Evolutionary conservation across 2,113 vertebrate species (phyloP).

Genomic region (Datnioides undecimradiatus): DNA sequence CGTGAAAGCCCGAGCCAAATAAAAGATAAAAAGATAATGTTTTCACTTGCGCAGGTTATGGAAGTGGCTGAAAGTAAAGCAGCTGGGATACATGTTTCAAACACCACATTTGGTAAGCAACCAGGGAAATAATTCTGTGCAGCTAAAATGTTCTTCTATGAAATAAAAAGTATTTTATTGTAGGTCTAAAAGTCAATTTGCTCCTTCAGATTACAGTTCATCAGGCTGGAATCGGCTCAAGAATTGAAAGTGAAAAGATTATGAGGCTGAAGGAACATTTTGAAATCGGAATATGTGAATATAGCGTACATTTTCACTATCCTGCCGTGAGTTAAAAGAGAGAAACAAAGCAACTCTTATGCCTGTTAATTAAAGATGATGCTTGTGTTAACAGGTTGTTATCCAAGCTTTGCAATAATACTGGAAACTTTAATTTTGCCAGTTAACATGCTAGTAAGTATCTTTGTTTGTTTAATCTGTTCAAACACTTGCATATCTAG

Average conservation of each 20-base stretch:
- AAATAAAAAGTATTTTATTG: conserved; percentile 17
- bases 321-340: background rate
- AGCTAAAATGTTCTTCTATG: conserved; percentile 23
- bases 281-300: no score
- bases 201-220: conserved; percentile 17
- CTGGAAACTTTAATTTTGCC: background rate
- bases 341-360: background rate
- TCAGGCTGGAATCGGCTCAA: conserved; percentile 4
- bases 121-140: background rate
- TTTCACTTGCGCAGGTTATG: conserved; percentile 61
- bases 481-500: no score
- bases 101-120: conserved; percentile 17
- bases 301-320: background rate
- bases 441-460: background rate
- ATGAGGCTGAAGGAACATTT: background rate
- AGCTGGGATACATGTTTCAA: conserved; percentile 44
- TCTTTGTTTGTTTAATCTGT: background rate
- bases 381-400: background rate
- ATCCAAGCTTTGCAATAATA: background rate
- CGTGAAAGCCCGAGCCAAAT: conserved; percentile 67
- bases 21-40: conserved; percentile 72
- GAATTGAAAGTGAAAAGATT: background rate
- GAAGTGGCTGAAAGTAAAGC: conserved; percentile 56
- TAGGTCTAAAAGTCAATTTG: background rate
- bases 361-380: background rate